Evolutionary conservation across 2,888 invertebrate species (phyloP), one percentile per base, ranked within the genome.

Genomic region (Drosophila paramelanica): DNA sequence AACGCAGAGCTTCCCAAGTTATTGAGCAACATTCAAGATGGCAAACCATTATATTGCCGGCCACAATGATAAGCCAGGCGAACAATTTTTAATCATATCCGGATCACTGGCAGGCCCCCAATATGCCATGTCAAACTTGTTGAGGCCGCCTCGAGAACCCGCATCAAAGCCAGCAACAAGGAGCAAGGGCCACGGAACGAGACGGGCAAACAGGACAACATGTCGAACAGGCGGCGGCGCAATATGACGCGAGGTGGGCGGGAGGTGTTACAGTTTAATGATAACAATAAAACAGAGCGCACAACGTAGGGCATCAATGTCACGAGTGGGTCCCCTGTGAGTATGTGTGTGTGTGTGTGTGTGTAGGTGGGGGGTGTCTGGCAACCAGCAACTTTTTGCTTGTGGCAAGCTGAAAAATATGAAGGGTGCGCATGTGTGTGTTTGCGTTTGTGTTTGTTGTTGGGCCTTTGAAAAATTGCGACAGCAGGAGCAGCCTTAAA

Each of bases 221-320:
- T 71, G 71, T 73, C 71, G 64, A 59, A 52, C 67, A 64, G 41
- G 45, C 58, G 41, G 42, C 58, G 43, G 13, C 45, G 31, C 53
- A 36, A 8, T 3, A 20, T n/a, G 10, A 23, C 8, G 3, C 0
- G 31, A 11, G 11, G 10, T 41, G 49, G 64, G 50, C 43, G 79
- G 79, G 79, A 73, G 86, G 79, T 78, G 79, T 78, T 75, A 73
- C 69, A 67, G 79, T 88, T 83, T 89, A 89, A 88, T 88, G 89
- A 87, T 89, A 89, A 89, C 89, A 89, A 88, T 89, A 89, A 88
- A 85, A 85, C 81, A 82, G 78, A 69, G 77, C 73, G 57, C 70
- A 73, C 76, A 87, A 67, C 80, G 66, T 69, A 74, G 70, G 75
- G 70, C 89, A 82, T 89, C 88, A 89, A 85, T 81, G 82, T 88